phyloP scores from a whole-genome alignment of 2,888 invertebrate species.

The Microplitis manilae region DNA sequence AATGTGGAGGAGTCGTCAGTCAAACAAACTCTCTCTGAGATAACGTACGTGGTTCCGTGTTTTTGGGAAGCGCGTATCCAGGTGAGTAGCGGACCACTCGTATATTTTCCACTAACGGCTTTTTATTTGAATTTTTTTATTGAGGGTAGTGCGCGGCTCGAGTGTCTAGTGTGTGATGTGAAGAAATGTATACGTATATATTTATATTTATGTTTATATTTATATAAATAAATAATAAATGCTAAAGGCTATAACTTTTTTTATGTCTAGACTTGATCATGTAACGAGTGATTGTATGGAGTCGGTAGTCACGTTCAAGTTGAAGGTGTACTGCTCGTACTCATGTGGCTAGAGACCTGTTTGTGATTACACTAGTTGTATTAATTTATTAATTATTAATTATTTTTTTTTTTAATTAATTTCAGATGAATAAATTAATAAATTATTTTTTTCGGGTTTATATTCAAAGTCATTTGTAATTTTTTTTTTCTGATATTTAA shows the following conservation, averaged over 20 bases:
- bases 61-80: conserved; percentile 45
- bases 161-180: conserved; percentile 11
- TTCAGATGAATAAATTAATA: neutral
- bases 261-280: conserved; percentile 19
- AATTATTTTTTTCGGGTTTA: neutral
- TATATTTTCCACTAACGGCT: neutral
- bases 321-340: conserved; percentile 47
- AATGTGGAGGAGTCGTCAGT: conserved; percentile 70
- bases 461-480: neutral
- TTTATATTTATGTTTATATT: neutral
- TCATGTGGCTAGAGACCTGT: conserved; percentile 22
- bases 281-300: conserved; percentile 26
- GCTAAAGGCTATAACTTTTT: conserved; percentile 1
- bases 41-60: conserved; percentile 49
- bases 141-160: neutral
- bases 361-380: conserved; percentile 19
- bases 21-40: conserved; percentile 70
- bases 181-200: neutral
- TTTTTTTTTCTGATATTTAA: conserved; percentile 21
- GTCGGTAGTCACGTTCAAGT: conserved; percentile 51
- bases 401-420: conserved; percentile 4
- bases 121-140: neutral
- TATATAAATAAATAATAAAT: neutral
- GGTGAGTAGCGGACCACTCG: conserved; percentile 51
- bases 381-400: neutral